Evolutionary conservation across 92 coral and sea anemone genomes (phyloP).

Genomic region (Galaxea fascicularis): DNA sequence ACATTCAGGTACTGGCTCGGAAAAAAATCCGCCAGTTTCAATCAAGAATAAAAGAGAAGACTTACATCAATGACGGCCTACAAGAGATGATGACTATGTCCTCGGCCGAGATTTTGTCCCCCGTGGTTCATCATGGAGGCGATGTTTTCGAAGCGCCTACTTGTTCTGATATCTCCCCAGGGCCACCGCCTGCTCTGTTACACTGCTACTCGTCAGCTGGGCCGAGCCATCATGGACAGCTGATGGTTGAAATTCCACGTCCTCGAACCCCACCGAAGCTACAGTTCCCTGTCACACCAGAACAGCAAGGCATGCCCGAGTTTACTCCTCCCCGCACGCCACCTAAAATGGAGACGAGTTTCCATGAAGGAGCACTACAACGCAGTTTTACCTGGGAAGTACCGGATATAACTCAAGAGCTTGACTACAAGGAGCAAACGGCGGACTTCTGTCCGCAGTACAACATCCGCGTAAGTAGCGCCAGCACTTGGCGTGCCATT

Average conservation of each 20-base stretch:
- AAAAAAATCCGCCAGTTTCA: slow-evolving; percentile 95
- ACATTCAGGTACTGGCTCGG: slow-evolving; percentile 97
- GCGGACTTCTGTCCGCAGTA: slow-evolving; percentile 14
- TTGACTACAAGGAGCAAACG: slow-evolving; percentile 59
- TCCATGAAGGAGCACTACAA: slow-evolving; percentile 69
- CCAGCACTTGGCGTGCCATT: slow-evolving; percentile 73
- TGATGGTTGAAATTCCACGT: slow-evolving; percentile 41
- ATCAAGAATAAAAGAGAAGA: slow-evolving; percentile 82
- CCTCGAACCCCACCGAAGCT: slow-evolving; percentile 73
- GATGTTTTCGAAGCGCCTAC: slow-evolving; percentile 43
- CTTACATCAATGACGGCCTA: slow-evolving; percentile 74
- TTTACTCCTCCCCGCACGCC: slow-evolving; percentile 72
- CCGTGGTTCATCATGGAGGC: slow-evolving; percentile 67
- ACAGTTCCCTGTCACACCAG: slow-evolving; percentile 57
- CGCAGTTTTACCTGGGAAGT: slow-evolving; percentile 92
- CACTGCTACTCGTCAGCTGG: slow-evolving; percentile 38
- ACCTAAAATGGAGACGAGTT: slow-evolving; percentile 70
- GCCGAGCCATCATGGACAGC: slow-evolving; percentile 34
- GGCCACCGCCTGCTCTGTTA: slow-evolving; percentile 42
- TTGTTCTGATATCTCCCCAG: slow-evolving; percentile 27
- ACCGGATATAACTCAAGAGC: slow-evolving; percentile 83
- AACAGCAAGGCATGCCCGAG: slow-evolving; percentile 24
- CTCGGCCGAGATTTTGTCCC: slow-evolving; percentile 89
- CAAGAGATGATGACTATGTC: slow-evolving; percentile 93
- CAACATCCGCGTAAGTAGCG: slow-evolving; percentile 13